Percentiles rank a stretch among this genome's conserved stretches.
Evolutionary conservation across 35 echinoderm and acorn worm genomes (phyloP).

Genomic region (Ophioderma brevispina): DNA sequence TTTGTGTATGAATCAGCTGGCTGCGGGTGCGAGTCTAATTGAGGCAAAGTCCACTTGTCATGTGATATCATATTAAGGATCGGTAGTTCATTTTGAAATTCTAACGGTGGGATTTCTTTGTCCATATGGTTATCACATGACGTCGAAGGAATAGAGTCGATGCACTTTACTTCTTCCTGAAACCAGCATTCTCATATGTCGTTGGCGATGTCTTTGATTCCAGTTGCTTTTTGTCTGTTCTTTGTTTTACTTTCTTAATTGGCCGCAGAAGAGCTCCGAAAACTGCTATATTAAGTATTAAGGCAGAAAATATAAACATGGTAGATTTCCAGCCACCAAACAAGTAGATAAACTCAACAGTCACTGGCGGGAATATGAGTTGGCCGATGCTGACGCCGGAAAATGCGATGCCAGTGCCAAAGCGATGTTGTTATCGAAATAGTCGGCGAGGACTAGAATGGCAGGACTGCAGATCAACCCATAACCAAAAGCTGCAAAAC

Average conservation of each 20-base stretch:
- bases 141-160: no score
- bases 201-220: no score
- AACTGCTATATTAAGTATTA: background rate
- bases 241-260: background rate
- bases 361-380: slow-evolving; percentile 22
- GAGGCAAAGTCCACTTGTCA: no score
- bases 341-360: background rate
- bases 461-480: background rate
- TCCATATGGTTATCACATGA: no score
- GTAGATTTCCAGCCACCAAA: slow-evolving; percentile 27
- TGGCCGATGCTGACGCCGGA: background rate
- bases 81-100: no score
- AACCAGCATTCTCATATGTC: no score
- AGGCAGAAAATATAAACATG: slow-evolving; percentile 4
- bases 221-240: no score
- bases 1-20: no score
- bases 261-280: slow-evolving; percentile 16
- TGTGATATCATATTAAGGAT: no score
- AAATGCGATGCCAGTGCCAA: slow-evolving; percentile 15
- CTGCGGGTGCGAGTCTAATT: no score
- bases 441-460: background rate
- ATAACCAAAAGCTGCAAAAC: background rate
- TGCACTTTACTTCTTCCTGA: no score
- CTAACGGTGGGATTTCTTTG: no score
- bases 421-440: slow-evolving; percentile 28